A percentile compares a stretch with the other conserved stretches of the same genome.
These are phyloP conservation scores for Acronicta psi DNA, from an alignment of 2,888 invertebrate species.

Conservation along the genomic window DNA sequence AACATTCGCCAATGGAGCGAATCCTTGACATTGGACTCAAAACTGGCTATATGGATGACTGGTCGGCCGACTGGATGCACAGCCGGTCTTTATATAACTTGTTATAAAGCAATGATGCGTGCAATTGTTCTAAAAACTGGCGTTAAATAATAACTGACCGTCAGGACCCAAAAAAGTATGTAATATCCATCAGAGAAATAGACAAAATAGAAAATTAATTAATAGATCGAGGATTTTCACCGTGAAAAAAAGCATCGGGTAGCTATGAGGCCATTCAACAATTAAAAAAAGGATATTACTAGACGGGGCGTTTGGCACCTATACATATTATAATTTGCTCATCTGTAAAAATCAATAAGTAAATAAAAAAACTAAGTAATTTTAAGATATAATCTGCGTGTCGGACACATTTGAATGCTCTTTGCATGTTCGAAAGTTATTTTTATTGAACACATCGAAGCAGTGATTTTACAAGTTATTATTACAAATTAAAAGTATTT, in stretches of 20 bases:
- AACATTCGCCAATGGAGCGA: constrained; percentile 31
- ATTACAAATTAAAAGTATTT: too few species aligned
- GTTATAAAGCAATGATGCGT: constrained; percentile 43
- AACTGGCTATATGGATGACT: constrained; percentile 52
- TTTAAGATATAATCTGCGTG: constrained; percentile 43
- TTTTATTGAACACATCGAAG: constrained; percentile 26
- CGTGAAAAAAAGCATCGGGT: too few species aligned
- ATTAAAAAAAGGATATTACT: too few species aligned
- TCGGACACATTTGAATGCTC: constrained; percentile 43
- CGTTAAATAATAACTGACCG: constrained; percentile 36
- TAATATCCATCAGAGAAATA: too few species aligned
- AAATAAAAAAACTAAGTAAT: not conserved
- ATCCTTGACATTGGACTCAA: constrained; percentile 67
- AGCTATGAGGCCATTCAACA: too few species aligned
- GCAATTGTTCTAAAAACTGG: constrained; percentile 35
- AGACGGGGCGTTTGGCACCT: too few species aligned
- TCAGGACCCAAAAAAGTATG: not conserved
- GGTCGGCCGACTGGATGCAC: constrained; percentile 36
- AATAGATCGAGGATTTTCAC: too few species aligned
- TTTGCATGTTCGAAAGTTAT: constrained; percentile 50
- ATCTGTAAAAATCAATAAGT: too few species aligned
- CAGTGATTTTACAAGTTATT: too few species aligned
- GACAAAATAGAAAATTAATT: too few species aligned
- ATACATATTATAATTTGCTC: too few species aligned
- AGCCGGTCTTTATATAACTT: constrained; percentile 30